phyloP scores from a whole-genome alignment of 2,113 vertebrate genomes.

The Balaenoptera acutorostrata region DNA sequence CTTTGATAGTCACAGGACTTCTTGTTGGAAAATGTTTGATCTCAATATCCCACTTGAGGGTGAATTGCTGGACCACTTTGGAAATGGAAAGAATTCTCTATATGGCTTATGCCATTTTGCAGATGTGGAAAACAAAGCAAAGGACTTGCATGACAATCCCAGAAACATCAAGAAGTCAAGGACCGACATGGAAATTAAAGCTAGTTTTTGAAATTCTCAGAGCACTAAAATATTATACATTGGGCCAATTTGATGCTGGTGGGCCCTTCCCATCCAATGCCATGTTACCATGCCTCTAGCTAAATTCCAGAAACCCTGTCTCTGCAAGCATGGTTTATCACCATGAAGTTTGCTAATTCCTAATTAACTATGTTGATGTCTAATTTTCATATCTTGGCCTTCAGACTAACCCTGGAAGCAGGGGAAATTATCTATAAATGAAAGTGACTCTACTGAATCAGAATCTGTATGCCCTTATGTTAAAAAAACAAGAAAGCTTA shows the following conservation, averaged over 20 bases:
- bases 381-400: slow-evolving; percentile 47
- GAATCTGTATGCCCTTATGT: neutral
- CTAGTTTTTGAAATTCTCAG: neutral
- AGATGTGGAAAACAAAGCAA: neutral
- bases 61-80: neutral
- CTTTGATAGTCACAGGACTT: neutral
- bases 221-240: neutral
- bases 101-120: neutral
- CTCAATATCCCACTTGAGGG: neutral
- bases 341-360: slow-evolving; percentile 16
- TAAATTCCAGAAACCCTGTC: neutral
- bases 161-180: neutral
- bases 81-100: neutral
- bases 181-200: neutral
- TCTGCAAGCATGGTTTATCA: neutral
- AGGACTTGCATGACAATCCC: neutral
- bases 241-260: neutral
- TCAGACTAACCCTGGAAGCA: slow-evolving; percentile 34
- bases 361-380: slow-evolving; percentile 41
- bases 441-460: neutral
- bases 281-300: neutral
- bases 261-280: neutral
- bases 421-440: neutral
- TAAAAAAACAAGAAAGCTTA: neutral
- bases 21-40: neutral